Conservation (phyloP, 1,140 invertebrate species). For the Lepidurus couesii region DNA sequence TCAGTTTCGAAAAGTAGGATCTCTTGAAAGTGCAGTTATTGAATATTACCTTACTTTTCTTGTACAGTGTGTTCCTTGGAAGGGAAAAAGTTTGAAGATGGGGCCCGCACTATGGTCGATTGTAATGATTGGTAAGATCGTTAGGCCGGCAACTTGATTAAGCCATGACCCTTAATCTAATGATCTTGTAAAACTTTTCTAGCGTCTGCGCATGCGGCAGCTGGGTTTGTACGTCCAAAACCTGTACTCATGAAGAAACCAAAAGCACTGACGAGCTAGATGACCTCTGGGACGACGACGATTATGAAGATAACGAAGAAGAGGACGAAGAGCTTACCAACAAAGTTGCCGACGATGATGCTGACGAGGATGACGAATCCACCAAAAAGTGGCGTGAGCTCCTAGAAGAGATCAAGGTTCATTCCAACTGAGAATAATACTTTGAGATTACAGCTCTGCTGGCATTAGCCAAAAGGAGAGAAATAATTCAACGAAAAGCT, state of each 20-base stretch:
- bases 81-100: slow-evolving; percentile 40
- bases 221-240: slow-evolving; percentile 41
- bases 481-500: neutral
- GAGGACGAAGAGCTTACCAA: slow-evolving; percentile 28
- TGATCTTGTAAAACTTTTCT: slow-evolving; percentile 20
- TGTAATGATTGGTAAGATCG: slow-evolving; percentile 41
- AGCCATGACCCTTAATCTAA: neutral
- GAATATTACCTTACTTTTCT: neutral
- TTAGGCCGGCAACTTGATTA: neutral
- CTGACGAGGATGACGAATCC: slow-evolving; percentile 36
- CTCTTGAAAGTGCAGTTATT: neutral
- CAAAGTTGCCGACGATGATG: slow-evolving; percentile 35
- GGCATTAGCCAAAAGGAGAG: neutral
- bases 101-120: slow-evolving; percentile 40
- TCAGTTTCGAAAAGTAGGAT: slow-evolving; percentile 40
- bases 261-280: slow-evolving; percentile 32
- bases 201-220: slow-evolving; percentile 42
- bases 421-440: neutral
- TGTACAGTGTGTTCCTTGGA: slow-evolving; percentile 40
- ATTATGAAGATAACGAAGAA: slow-evolving; percentile 33
- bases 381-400: slow-evolving; percentile 35
- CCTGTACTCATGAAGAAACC: slow-evolving; percentile 37
- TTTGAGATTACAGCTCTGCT: neutral
- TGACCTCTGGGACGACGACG: slow-evolving; percentile 34
- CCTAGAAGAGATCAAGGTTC: slow-evolving; percentile 24